Evolutionary conservation across 2,888 invertebrate species (phyloP).

Genomic region (Zygogramma bicolorata): DNA sequence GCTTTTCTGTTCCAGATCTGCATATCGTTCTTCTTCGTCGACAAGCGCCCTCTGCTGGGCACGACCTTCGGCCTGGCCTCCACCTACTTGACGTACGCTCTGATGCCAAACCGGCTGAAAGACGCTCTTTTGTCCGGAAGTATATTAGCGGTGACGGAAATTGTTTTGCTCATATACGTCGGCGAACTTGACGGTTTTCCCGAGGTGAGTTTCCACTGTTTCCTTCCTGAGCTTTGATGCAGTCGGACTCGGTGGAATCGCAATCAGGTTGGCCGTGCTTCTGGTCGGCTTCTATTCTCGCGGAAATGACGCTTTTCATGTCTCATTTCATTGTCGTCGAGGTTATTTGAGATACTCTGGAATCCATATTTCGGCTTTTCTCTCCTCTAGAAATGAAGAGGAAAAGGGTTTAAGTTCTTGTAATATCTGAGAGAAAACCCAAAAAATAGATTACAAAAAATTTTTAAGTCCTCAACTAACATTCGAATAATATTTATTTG

Average conservation of each 20-base stretch:
- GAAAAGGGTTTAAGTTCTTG: too few species aligned
- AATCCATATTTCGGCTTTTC: too few species aligned
- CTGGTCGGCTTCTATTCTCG: too few species aligned
- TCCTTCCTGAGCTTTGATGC: too few species aligned
- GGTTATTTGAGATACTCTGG: too few species aligned
- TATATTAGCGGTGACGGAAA: constrained; percentile 77
- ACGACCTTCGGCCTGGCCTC: constrained; percentile 82
- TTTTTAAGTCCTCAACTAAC: too few species aligned
- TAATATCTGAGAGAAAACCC: too few species aligned
- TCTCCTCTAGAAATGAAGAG: too few species aligned
- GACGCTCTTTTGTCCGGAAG: constrained; percentile 84
- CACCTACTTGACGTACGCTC: constrained; percentile 88
- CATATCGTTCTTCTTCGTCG: constrained; percentile 61
- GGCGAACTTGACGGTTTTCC: constrained; percentile 51
- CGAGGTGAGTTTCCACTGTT: constrained; percentile 52
- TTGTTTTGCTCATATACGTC: constrained; percentile 57
- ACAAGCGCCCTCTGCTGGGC: constrained; percentile 69
- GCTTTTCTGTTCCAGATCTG: constrained; percentile 62
- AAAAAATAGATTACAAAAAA: too few species aligned
- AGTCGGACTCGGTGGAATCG: neutral
- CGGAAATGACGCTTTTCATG: too few species aligned
- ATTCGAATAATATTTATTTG: too few species aligned
- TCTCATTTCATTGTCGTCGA: too few species aligned
- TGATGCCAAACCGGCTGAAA: constrained; percentile 88
- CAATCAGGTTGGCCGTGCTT: neutral